Evolutionary conservation across 2,888 invertebrate genomes (phyloP).

Genomic region (Acrocera orbiculus): DNA sequence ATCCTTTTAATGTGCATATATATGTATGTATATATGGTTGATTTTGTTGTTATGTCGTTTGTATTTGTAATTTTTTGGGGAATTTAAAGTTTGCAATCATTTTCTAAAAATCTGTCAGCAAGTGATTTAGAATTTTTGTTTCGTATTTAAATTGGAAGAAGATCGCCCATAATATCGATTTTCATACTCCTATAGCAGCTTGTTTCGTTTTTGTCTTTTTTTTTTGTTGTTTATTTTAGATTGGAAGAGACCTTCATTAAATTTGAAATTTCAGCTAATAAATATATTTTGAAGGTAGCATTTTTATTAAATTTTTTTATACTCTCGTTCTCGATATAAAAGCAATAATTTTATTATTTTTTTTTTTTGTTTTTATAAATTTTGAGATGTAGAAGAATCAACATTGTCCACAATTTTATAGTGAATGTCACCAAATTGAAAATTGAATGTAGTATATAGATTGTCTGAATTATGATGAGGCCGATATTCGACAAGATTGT

Average conservation of each 20-base stretch:
- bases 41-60: too few species aligned
- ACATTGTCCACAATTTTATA: too few species aligned
- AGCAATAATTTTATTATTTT: too few species aligned
- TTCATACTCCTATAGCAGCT: not conserved
- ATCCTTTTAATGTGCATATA: too few species aligned
- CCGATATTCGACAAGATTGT: not conserved
- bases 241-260: conserved; percentile 21
- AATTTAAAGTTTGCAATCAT: conserved; percentile 7
- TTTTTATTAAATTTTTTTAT: too few species aligned
- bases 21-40: too few species aligned
- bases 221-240: not conserved
- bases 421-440: not conserved
- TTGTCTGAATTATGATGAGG: conserved; percentile 11
- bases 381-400: not conserved
- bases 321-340: too few species aligned
- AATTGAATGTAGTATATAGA: conserved; percentile 8
- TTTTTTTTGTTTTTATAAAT: too few species aligned
- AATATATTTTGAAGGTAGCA: conserved; percentile 20
- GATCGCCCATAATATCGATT: not conserved
- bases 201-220: not conserved
- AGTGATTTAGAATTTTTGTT: conserved; percentile 33
- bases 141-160: conserved; percentile 31
- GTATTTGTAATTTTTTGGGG: too few species aligned
- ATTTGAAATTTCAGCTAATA: conserved; percentile 27
- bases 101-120: conserved; percentile 13